Evolutionary conservation across 1,140 invertebrate species (phyloP).

Genomic region (Caerostris darwini): DNA sequence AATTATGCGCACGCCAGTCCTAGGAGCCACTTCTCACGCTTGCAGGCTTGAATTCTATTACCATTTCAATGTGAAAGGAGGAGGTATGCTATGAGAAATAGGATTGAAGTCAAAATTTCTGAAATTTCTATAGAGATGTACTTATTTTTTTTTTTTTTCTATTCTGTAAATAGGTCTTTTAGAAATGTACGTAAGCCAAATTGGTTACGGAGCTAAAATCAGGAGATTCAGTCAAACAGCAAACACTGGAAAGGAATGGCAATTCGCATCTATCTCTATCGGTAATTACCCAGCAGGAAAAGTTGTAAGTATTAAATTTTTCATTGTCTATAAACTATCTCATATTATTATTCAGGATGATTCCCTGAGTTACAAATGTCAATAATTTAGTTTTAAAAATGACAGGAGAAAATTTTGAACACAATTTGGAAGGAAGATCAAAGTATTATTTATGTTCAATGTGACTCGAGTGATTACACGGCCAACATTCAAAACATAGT

Average conservation of each 20-base stretch:
- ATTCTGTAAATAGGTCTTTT: constrained; percentile 19
- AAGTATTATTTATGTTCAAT: too few species aligned
- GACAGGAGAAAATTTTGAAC: too few species aligned
- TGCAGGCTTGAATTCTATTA: constrained; percentile 71
- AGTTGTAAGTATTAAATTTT: constrained; percentile 33
- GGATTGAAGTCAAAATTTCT: background rate
- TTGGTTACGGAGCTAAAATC: background rate
- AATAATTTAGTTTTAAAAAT: too few species aligned
- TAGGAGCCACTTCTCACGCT: constrained; percentile 42
- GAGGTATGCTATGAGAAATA: background rate
- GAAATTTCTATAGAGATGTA: background rate
- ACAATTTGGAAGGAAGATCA: too few species aligned
- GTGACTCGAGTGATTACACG: too few species aligned
- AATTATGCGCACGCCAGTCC: constrained; percentile 52
- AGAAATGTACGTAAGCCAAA: constrained; percentile 4
- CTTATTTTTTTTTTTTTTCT: background rate
- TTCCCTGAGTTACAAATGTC: too few species aligned
- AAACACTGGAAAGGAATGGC: constrained; percentile 66
- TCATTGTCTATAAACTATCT: too few species aligned
- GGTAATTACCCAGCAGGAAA: constrained; percentile 57
- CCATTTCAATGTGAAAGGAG: constrained; percentile 64
- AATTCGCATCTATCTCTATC: constrained; percentile 45
- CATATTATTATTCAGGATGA: too few species aligned
- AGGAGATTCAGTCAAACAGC: background rate
- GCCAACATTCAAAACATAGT: too few species aligned